These are phyloP conservation scores for Gephyroberyx darwinii DNA, from an alignment of 2,797 vertebrate genomes.

Conservation along the genomic window DNA sequence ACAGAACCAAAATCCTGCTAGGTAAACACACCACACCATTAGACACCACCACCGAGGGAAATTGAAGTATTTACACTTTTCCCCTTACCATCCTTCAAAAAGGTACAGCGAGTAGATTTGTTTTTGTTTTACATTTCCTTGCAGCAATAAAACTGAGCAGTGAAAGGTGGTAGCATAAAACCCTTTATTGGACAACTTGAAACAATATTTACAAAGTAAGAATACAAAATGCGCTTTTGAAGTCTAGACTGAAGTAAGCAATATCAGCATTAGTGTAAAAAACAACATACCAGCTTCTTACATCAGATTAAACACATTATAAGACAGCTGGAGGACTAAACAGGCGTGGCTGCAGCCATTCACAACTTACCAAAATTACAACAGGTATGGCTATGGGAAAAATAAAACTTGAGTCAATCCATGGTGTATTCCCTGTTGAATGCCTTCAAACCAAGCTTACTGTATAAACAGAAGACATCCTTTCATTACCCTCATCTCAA, in stretches of 20 bases:
- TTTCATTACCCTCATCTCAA: slow-evolving; percentile 11
- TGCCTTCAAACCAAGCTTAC: neutral
- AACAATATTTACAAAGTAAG: slow-evolving; percentile 75
- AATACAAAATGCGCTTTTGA: slow-evolving; percentile 53
- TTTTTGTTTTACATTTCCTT: neutral
- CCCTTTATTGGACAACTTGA: slow-evolving; percentile 78
- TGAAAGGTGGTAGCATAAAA: slow-evolving; percentile 71
- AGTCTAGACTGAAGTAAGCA: slow-evolving; percentile 39
- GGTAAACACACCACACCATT: too few species aligned
- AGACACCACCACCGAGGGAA: too few species aligned
- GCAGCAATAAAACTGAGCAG: slow-evolving; percentile 4
- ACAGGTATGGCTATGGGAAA: slow-evolving; percentile 1
- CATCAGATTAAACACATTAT: neutral
- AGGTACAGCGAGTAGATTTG: too few species aligned
- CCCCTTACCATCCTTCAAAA: too few species aligned
- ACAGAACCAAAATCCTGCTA: too few species aligned
- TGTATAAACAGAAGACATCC: slow-evolving; percentile 21
- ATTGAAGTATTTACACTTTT: too few species aligned
- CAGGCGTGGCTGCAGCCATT: slow-evolving; percentile 17
- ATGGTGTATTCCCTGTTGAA: neutral
- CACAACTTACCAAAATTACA: slow-evolving; percentile 25
- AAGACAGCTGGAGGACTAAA: neutral
- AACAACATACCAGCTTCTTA: slow-evolving; percentile 5
- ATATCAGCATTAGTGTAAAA: slow-evolving; percentile 15
- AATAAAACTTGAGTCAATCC: neutral